Evolutionary conservation across 2,888 invertebrate species (phyloP), one percentile per base, ranked within the genome.

Genomic region (Megaustenia siamemsis): DNA sequence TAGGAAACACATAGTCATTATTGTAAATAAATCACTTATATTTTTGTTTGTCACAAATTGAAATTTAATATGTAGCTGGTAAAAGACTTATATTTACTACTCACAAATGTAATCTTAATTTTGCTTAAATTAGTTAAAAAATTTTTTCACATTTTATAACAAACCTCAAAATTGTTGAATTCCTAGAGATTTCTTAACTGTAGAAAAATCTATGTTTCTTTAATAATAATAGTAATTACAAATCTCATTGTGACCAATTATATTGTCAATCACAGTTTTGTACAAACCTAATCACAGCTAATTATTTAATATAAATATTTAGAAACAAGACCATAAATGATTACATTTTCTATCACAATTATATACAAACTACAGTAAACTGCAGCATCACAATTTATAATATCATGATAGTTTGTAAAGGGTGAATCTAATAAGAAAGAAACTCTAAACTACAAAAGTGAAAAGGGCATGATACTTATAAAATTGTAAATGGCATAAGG

Each of bases 401-500:
- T 40, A 69, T 38, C 40, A 69, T 21, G 40, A 43, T 71, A 71
- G 45, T 12, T n/a, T 12, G 10, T n/a, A 28, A 28, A 71, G 3
- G 10, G 40, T 45, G 35, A 71, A 71, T 32, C 40, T 35, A 45
- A 73, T 24, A 73, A 28, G 45, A 49, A 45, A 73, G 45, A 73
- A 73, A 49, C 15, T 28, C 73, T 73, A 73, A 49, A 49, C 73
- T 73, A 73, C 49, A 28, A 73, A 73, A 73, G 73, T 73, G 73
- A 15, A 69, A 69, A 69, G 21, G 40, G 40, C 40, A 69, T 38
- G 3, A 69, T 38, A 21, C 6, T 40, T 24, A 69, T 40, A 40
- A 69, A 38, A 40, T 1, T 38, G 6, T 40, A 40, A 69, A n/a
- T n/a, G n/a, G n/a, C n/a, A n/a, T n/a, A n/a, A n/a, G n/a, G n/a